Conservation (phyloP, 2,888 invertebrate genomes). For the Tachina fera region DNA sequence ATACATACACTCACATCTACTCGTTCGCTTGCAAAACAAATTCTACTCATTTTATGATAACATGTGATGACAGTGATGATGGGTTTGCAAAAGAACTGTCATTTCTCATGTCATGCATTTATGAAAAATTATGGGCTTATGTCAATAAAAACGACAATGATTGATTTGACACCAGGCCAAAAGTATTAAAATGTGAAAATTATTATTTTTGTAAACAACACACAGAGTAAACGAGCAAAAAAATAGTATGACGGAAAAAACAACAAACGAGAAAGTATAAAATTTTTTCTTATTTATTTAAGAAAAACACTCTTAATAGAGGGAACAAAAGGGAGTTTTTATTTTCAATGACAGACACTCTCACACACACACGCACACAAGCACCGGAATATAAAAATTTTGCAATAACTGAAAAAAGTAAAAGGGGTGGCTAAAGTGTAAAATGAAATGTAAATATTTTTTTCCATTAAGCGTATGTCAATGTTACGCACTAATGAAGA, state of each 20-base stretch:
- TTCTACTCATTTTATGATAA: conserved; percentile 65
- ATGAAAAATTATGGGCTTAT: conserved; percentile 82
- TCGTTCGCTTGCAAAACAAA: conserved; percentile 49
- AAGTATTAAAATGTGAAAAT: conserved; percentile 72
- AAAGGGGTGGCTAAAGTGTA: conserved; percentile 61
- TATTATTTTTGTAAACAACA: conserved; percentile 70
- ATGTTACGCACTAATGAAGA: conserved; percentile 78
- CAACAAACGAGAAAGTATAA: not conserved
- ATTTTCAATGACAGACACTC: conserved; percentile 26
- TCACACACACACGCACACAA: not conserved
- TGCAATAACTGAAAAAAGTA: conserved; percentile 3
- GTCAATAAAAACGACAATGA: conserved; percentile 81
- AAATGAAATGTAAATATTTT: conserved; percentile 59
- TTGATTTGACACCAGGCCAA: conserved; percentile 80
- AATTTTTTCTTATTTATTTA: conserved; percentile 42
- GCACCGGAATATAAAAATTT: not conserved
- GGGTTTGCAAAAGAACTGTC: conserved; percentile 81
- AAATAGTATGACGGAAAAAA: conserved; percentile 1
- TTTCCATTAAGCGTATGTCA: conserved; percentile 57
- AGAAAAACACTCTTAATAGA: not conserved
- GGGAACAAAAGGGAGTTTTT: conserved; percentile 24
- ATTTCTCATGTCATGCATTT: conserved; percentile 79
- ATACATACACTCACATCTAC: conserved; percentile 19
- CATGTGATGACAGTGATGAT: conserved; percentile 75
- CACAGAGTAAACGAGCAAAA: conserved; percentile 33